Conservation (phyloP, 2,797 vertebrate species). For the Enteromius thamalakanensis region DNA sequence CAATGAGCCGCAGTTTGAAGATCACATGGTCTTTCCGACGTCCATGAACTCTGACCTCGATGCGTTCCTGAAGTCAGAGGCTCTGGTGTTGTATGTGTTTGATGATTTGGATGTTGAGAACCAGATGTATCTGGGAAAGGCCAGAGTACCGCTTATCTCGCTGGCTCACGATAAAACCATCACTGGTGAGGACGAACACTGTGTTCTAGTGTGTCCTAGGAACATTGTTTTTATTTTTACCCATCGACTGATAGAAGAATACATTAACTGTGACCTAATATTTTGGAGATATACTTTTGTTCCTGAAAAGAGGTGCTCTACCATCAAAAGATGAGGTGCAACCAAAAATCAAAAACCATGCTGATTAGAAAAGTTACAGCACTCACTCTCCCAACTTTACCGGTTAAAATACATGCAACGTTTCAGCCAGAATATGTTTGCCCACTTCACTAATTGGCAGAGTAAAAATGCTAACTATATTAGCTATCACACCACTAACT, state of each 20-base stretch:
- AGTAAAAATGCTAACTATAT: too few species aligned
- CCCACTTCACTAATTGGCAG: too few species aligned
- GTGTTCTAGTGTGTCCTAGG: not conserved
- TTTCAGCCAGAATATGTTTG: too few species aligned
- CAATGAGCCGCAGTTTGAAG: slow-evolving; percentile 80
- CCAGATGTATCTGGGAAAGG: slow-evolving; percentile 84
- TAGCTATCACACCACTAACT: too few species aligned
- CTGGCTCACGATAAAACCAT: slow-evolving; percentile 80
- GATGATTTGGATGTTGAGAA: slow-evolving; percentile 81
- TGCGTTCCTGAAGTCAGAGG: slow-evolving; percentile 80
- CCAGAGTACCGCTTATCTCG: slow-evolving; percentile 80
- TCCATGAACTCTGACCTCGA: slow-evolving; percentile 80
- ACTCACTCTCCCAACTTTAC: too few species aligned
- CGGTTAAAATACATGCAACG: too few species aligned
- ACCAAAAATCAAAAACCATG: too few species aligned
- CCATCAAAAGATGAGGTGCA: too few species aligned
- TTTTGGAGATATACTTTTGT: not conserved
- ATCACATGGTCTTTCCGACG: slow-evolving; percentile 80
- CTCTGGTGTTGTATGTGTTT: slow-evolving; percentile 85
- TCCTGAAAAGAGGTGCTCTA: too few species aligned
- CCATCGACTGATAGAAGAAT: not conserved
- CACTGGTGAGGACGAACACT: slow-evolving; percentile 73
- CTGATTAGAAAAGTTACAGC: too few species aligned
- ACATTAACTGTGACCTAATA: not conserved
- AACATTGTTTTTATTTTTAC: not conserved